These are phyloP conservation scores for Bombus consobrinus DNA, from an alignment of 1,140 invertebrate genomes.

Conservation along the genomic window DNA sequence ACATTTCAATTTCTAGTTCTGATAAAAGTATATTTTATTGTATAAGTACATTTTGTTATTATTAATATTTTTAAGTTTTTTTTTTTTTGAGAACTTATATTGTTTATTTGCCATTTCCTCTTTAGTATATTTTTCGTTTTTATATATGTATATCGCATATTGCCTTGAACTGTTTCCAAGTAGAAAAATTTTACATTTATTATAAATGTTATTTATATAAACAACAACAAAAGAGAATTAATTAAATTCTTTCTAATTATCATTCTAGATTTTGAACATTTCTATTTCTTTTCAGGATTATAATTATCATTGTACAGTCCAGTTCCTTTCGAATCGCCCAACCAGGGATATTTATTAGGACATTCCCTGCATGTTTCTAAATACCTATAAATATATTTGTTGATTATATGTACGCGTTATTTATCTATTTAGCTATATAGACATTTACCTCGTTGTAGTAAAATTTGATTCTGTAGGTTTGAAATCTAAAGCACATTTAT, in stretches of 20 bases:
- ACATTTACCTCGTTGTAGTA: slow-evolving; percentile 87
- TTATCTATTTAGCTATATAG: background rate
- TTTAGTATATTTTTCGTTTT: background rate
- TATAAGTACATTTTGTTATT: background rate
- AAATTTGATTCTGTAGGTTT: slow-evolving; percentile 89
- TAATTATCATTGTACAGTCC: slow-evolving; percentile 92
- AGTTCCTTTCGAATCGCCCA: slow-evolving; percentile 92
- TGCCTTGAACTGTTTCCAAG: background rate
- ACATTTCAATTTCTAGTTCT: slow-evolving; percentile 9
- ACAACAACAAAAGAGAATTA: slow-evolving; percentile 54
- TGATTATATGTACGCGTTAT: background rate
- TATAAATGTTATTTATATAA: slow-evolving; percentile 37
- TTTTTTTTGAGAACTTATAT: background rate
- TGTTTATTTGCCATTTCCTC: background rate
- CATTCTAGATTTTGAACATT: slow-evolving; percentile 49
- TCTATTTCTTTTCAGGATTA: slow-evolving; percentile 86
- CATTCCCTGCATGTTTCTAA: slow-evolving; percentile 94
- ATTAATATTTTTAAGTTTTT: background rate
- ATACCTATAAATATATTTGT: slow-evolving; percentile 84
- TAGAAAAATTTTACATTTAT: slow-evolving; percentile 28
- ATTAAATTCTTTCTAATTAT: slow-evolving; percentile 48
- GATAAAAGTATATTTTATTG: slow-evolving; percentile 4
- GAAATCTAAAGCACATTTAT: slow-evolving; percentile 93
- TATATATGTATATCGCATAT: too few relatives aligned
- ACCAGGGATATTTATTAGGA: slow-evolving; percentile 93